Base-by-base conservation (phyloP, 92 coral and sea anemone genomes). In the Blastomussa wellsi region DNA sequence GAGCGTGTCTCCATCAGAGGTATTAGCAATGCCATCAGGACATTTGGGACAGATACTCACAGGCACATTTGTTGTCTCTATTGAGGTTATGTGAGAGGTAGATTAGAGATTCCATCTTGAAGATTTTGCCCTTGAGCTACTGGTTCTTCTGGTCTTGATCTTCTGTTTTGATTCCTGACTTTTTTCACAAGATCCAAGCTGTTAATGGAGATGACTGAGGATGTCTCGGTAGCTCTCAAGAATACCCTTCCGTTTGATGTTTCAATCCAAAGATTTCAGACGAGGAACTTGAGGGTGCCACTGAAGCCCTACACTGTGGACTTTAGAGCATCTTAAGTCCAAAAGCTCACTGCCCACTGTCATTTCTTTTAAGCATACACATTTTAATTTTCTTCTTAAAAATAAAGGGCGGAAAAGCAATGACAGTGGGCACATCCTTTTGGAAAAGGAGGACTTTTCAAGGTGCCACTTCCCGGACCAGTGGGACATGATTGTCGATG, bases 401-500 rank as follows among this genome's bases (percentile, higher is more conserved):
- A 51, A 67, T 19, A 86, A 70, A 72, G 89, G 84, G 5, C 20
- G 5, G 28, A 77, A 47, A 51, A 64, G 89, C 72, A 57, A 86
- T 78, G 79, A 86, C 38, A 69, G 55, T 10, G 79, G 70, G 57
- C 47, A 70, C 42, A 44, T 86, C 36, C 78, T 79, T 24, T 49
- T 69, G 10, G 80, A 79, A 44, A 85, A 74, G 28, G 1, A 48
- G 10, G 90, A 80, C 17, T 86, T 86, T 80, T 3, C 28, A 8
- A 33, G 72, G 7, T 80, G 90, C 75, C 32, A 60, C 12, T 80
- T 86, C 49, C 86, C 90, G 20, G 14, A 15, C 2, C 15, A 68
- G 31, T 86, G 93, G 90, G 76, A 90, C 65, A 55, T 19, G 31
- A 44, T 86, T 4, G 33, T 66, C 15, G 93, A 86, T 48, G 36